A percentile compares a stretch with the other conserved stretches of the same genome.
Conservation (phyloP, 2,888 invertebrate genomes). For the Eurytoma adleriae region DNA sequence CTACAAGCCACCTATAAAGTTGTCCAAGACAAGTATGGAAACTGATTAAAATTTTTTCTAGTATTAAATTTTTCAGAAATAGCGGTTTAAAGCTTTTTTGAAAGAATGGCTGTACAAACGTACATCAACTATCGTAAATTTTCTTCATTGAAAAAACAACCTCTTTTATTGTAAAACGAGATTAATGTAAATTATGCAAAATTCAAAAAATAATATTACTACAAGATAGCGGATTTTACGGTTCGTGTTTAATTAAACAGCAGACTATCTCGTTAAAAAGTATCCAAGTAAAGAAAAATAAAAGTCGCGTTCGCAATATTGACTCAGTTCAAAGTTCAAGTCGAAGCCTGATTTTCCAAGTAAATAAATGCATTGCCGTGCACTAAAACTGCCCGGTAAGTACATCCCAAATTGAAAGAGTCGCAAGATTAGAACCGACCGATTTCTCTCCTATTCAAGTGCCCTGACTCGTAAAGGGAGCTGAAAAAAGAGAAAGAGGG, state of each 20-base stretch:
- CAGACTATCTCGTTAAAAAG: constrained; percentile 11
- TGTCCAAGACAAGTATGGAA: no score
- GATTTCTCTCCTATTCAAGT: constrained; percentile 24
- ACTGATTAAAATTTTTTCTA: no score
- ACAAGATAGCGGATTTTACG: no score
- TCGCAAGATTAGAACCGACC: constrained; percentile 26
- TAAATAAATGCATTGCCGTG: constrained; percentile 42
- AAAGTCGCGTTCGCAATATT: constrained; percentile 30
- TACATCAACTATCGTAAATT: no score
- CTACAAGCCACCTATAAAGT: no score
- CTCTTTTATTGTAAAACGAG: no score
- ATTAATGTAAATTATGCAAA: no score
- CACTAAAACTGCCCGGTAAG: constrained; percentile 41
- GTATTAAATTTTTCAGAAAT: no score
- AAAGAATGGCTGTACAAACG: no score
- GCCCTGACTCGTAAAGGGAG: constrained; percentile 22
- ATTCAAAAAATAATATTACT: no score
- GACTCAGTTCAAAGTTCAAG: background rate
- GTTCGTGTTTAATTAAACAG: background rate
- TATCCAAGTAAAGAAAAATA: constrained; percentile 9
- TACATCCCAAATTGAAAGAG: constrained; percentile 34
- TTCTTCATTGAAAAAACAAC: no score
- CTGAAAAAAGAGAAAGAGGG: background rate
- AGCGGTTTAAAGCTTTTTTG: no score
- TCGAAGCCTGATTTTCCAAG: constrained; percentile 27